Conservation (phyloP, 2,888 invertebrate species). For the Cordilura impudica region DNA sequence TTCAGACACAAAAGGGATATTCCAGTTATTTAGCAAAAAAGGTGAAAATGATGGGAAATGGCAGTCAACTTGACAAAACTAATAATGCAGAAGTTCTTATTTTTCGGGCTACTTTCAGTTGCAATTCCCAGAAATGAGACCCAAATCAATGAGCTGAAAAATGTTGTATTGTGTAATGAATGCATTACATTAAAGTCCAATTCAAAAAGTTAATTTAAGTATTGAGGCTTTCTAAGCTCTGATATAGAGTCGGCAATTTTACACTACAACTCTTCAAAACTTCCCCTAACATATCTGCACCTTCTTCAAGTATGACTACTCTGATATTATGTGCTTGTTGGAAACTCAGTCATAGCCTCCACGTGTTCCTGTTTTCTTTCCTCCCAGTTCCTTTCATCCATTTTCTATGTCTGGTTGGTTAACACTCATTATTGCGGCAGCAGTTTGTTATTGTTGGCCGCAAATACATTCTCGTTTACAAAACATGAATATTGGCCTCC, state of each 20-base stretch:
- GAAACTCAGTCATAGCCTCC: slow-evolving; percentile 73
- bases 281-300: slow-evolving; percentile 4
- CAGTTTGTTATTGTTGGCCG: slow-evolving; percentile 17
- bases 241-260: neutral
- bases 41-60: too few relatives aligned
- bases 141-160: too few relatives aligned
- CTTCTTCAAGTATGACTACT: slow-evolving; percentile 1
- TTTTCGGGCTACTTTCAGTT: too few relatives aligned
- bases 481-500: slow-evolving; percentile 14
- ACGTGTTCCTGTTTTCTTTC: slow-evolving; percentile 65
- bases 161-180: too few relatives aligned
- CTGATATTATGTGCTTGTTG: slow-evolving; percentile 59
- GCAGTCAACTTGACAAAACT: too few relatives aligned
- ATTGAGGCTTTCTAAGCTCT: too few relatives aligned
- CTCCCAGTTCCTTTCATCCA: slow-evolving; percentile 29
- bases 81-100: too few relatives aligned
- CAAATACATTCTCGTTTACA: neutral
- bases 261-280: neutral
- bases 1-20: too few relatives aligned
- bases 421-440: slow-evolving; percentile 32
- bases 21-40: too few relatives aligned
- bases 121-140: too few relatives aligned
- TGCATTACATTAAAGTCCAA: too few relatives aligned
- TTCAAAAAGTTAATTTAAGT: too few relatives aligned
- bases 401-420: slow-evolving; percentile 37